These are phyloP conservation scores for Acleris sparsana DNA, from an alignment of 2,888 invertebrate genomes.

Conservation along the genomic window DNA sequence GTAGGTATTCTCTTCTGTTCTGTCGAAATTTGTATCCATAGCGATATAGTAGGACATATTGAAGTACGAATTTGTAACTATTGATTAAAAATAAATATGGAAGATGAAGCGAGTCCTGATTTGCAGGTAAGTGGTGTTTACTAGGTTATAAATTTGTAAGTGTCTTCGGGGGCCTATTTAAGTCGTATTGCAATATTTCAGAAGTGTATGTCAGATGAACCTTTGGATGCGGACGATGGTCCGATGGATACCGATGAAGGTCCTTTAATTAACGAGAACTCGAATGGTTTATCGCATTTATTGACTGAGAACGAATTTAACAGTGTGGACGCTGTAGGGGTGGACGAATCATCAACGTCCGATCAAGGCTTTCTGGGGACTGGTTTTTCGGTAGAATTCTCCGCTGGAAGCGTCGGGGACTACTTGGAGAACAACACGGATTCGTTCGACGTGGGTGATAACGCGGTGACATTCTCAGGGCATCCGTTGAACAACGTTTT, in stretches of 20 bases:
- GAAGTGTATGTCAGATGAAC: conserved; percentile 70
- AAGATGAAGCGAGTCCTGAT: conserved; percentile 72
- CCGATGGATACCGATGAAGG: conserved; percentile 77
- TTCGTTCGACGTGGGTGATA: conserved; percentile 76
- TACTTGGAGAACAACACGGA: conserved; percentile 72
- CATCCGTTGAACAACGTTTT: conserved; percentile 69
- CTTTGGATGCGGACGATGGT: conserved; percentile 40
- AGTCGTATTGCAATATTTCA: conserved; percentile 47
- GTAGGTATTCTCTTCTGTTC: conserved; percentile 19
- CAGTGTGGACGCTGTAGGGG: conserved; percentile 71
- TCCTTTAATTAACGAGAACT: conserved; percentile 75
- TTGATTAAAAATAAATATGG: conserved; percentile 48
- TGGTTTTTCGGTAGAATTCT: conserved; percentile 66
- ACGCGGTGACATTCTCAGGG: conserved; percentile 73
- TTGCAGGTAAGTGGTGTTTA: conserved; percentile 60
- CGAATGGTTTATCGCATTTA: conserved; percentile 75
- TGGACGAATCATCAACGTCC: conserved; percentile 75
- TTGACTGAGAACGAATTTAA: conserved; percentile 76
- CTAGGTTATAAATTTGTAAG: conserved; percentile 41
- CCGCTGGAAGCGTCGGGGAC: conserved; percentile 76
- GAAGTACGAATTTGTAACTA: conserved; percentile 28
- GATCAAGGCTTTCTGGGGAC: conserved; percentile 73
- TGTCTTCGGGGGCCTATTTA: conserved; percentile 22
- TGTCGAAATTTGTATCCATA: conserved; percentile 37
- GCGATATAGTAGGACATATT: conserved; percentile 15